Percentiles rank a stretch among this genome's conserved stretches.
Evolutionary conservation across 2,888 invertebrate species (phyloP).

Genomic region (Neocrepidodera transversa): DNA sequence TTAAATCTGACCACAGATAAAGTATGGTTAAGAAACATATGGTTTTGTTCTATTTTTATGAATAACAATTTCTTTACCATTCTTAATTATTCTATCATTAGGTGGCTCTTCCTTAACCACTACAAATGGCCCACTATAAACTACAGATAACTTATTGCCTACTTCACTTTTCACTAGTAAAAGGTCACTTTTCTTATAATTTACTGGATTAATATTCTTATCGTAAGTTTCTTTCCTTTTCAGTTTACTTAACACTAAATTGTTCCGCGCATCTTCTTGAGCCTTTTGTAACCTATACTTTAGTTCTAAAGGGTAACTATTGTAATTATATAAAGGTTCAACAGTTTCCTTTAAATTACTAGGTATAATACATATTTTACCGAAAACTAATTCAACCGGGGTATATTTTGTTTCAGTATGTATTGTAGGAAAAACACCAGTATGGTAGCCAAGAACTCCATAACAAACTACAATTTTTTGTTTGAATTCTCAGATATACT

Average conservation of each 20-base stretch:
- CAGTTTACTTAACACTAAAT: background rate
- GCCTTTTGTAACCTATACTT: background rate
- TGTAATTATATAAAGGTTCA: background rate
- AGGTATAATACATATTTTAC: conserved; percentile 17
- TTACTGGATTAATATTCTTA: background rate
- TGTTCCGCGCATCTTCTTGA: background rate
- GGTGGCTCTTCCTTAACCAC: background rate
- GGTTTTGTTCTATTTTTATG: background rate
- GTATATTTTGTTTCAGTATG: conserved; percentile 40
- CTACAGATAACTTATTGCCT: background rate
- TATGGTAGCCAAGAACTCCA: conserved; percentile 39
- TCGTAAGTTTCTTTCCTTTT: background rate
- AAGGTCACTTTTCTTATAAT: background rate
- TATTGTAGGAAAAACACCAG: conserved; percentile 43
- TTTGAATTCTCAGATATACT: conserved; percentile 26
- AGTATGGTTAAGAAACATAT: background rate
- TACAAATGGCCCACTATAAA: background rate
- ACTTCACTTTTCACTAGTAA: background rate
- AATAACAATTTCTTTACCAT: background rate
- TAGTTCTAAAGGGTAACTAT: background rate
- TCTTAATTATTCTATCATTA: background rate
- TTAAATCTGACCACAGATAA: background rate
- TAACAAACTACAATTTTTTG: background rate
- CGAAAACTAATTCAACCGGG: conserved; percentile 39
- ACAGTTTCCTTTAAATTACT: background rate